phyloP scores from a whole-genome alignment of 2,113 vertebrate genomes.

The Misgurnus anguillicaudatus region DNA sequence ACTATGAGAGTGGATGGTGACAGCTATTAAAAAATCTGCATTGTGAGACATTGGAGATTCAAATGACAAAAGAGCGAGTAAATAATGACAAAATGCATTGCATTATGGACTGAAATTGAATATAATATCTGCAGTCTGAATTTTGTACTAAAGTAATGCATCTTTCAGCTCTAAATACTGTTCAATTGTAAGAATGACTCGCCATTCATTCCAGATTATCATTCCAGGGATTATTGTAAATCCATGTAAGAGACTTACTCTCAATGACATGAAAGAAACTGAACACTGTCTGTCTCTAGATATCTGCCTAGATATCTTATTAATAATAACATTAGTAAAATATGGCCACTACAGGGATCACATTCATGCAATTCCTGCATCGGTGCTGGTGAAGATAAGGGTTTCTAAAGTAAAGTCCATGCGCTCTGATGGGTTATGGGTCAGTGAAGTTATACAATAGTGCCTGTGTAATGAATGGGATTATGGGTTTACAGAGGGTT shows the following conservation, averaged over 20 bases:
- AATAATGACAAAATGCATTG: neutral
- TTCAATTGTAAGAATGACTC: neutral
- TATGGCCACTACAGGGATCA: neutral
- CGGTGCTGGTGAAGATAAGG: neutral
- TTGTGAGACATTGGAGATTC: too few relatives aligned
- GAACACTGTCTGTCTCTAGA: neutral
- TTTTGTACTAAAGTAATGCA: too few relatives aligned
- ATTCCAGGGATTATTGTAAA: neutral
- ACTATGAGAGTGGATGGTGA: too few relatives aligned
- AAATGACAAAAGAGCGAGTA: too few relatives aligned
- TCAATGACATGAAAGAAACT: neutral
- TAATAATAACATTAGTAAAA: neutral
- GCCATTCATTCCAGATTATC: neutral
- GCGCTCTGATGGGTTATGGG: neutral
- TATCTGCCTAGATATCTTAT: too few relatives aligned
- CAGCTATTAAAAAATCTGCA: too few relatives aligned
- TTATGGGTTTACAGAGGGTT: constrained; percentile 25
- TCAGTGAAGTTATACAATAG: constrained; percentile 13
- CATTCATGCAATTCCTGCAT: neutral
- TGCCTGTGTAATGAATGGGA: neutral
- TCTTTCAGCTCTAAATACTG: neutral
- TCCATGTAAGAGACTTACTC: constrained; percentile 10
- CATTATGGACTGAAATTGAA: neutral
- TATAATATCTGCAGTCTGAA: neutral
- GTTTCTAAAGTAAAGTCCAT: neutral